These are phyloP conservation scores for Microtus pennsylvanicus DNA, from an alignment of 2,113 vertebrate species.

Conservation along the genomic window DNA sequence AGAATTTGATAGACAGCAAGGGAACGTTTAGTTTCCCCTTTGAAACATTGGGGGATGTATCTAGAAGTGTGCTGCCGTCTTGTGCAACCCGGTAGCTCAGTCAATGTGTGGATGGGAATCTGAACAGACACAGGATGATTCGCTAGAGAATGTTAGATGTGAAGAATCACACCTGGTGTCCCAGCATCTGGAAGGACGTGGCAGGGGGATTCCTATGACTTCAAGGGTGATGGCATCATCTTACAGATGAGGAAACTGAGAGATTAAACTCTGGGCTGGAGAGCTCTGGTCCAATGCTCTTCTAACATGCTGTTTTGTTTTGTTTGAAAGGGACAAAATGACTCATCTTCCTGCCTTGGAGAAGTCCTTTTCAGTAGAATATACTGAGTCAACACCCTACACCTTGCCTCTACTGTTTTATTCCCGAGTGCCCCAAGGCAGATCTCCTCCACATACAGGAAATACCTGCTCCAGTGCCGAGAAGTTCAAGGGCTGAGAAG, in stretches of 20 bases:
- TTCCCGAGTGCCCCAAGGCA: not conserved
- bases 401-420: not conserved
- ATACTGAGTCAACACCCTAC: accelerated
- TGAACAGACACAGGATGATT: not conserved
- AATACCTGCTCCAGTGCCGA: too few relatives aligned
- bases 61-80: too few relatives aligned
- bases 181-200: not conserved
- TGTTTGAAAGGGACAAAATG: not conserved
- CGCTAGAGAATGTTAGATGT: not conserved
- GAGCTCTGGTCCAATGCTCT: too few relatives aligned
- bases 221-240: not conserved
- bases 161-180: too few relatives aligned
- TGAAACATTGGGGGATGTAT: not conserved
- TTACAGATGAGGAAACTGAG: not conserved
- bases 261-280: not conserved
- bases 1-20: not conserved
- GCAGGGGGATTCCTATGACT: not conserved
- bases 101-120: not conserved
- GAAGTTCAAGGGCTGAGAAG: not conserved
- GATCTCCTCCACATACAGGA: not conserved
- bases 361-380: not conserved
- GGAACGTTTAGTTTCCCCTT: not conserved
- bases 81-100: not conserved
- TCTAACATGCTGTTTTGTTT: not conserved
- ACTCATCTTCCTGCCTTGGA: not conserved